Evolutionary conservation across 2,888 invertebrate species (phyloP).

Genomic region (Sialis fuliginosa): DNA sequence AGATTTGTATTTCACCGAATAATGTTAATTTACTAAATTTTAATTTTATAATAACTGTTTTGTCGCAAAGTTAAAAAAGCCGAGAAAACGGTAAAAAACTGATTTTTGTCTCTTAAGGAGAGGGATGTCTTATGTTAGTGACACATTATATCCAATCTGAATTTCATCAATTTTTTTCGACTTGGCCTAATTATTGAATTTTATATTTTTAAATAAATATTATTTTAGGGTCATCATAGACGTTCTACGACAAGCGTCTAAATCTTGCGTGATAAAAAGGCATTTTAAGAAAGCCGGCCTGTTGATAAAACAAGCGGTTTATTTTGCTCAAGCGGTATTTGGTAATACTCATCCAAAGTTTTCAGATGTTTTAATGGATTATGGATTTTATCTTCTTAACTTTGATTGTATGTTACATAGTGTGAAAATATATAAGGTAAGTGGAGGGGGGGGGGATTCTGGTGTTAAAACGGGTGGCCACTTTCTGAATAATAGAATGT

Average conservation of each 20-base stretch:
- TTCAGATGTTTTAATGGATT: conserved; percentile 72
- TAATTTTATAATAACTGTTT: too few relatives aligned
- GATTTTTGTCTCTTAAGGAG: too few relatives aligned
- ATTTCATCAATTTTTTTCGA: not conserved
- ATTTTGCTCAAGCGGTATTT: conserved; percentile 43
- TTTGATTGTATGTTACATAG: conserved; percentile 71
- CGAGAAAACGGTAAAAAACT: too few relatives aligned
- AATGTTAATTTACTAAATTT: too few relatives aligned
- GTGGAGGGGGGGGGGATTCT: too few relatives aligned
- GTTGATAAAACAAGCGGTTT: conserved; percentile 67
- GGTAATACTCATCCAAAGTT: conserved; percentile 59
- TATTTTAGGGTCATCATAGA: conserved; percentile 49
- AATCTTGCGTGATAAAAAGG: conserved; percentile 78
- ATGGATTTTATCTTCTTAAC: conserved; percentile 80
- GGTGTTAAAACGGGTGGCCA: too few relatives aligned
- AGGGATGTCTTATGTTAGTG: too few relatives aligned
- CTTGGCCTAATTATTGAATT: not conserved
- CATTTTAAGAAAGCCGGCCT: conserved; percentile 67
- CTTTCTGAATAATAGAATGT: too few relatives aligned
- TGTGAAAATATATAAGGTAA: conserved; percentile 66
- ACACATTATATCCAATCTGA: not conserved
- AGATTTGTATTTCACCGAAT: too few relatives aligned
- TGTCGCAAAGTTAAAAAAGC: too few relatives aligned
- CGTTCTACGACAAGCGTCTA: conserved; percentile 70
- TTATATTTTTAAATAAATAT: conserved; percentile 2